These are phyloP conservation scores for Phaethornis superciliosus DNA, from an alignment of 2,113 vertebrate species.

Conservation along the genomic window DNA sequence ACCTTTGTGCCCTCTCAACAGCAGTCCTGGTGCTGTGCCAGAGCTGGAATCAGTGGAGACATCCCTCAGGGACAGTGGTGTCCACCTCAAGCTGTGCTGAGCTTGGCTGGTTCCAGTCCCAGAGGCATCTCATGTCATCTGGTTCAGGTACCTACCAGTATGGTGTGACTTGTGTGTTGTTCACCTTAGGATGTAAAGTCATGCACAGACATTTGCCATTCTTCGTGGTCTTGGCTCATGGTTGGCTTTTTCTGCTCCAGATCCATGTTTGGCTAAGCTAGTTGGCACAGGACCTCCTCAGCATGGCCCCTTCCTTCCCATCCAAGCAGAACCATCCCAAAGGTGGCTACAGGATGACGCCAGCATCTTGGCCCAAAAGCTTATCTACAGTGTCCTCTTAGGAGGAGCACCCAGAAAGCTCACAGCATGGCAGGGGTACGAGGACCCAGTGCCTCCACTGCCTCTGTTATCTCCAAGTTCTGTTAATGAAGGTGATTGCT, in stretches of 20 bases:
- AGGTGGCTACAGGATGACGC: background rate
- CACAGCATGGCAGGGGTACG: background rate
- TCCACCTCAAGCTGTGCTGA: background rate
- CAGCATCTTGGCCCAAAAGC: background rate
- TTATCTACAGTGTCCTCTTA: background rate
- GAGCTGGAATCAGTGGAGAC: background rate
- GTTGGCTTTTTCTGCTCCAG: background rate
- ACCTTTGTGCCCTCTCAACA: background rate
- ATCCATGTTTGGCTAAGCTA: background rate
- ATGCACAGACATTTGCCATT: background rate
- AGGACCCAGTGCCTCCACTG: fast-evolving
- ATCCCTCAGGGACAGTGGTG: fast-evolving
- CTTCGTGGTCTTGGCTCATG: fast-evolving
- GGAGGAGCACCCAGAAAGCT: background rate
- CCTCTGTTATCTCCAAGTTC: background rate
- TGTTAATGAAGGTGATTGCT: background rate
- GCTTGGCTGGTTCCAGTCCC: background rate
- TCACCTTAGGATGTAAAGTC: fast-evolving
- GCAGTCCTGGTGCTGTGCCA: background rate
- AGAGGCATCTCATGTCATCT: background rate
- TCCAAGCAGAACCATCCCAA: background rate
- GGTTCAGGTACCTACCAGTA: background rate
- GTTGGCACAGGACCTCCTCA: background rate
- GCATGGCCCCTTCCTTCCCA: fast-evolving
- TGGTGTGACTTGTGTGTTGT: fast-evolving